Base-by-base conservation (phyloP, 2,888 invertebrate genomes). In the Campaea margaritaria region DNA sequence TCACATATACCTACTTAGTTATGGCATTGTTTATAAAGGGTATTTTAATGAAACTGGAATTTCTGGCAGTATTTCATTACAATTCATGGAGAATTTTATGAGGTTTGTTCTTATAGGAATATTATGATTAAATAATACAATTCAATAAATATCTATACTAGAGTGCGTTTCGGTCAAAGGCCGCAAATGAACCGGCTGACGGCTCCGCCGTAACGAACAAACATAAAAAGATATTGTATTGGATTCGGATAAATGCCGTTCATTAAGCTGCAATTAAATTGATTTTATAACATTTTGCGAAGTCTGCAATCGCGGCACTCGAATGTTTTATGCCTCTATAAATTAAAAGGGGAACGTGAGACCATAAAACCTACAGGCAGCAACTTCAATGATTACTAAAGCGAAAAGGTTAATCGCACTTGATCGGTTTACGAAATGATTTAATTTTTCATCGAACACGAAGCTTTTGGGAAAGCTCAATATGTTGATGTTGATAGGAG, bases 181-280 rank as follows among this genome's bases (percentile, higher is more conserved):
- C 62, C 65, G 62, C 61, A 67, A 64, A 69, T 64, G 55, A 63
- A 68, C 41, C 59, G 57, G 62, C 65, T 69, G 67, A 63, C 58
- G 65, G 59, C n/a, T 39, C 44, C 21, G 53, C 50, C 31, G 34
- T 45, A 49, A 65, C 62, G 61, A 72, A 65, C 58, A 60, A 63
- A 62, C 57, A 65, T 62, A 65, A 70, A 61, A 65, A 73, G 65
- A 74, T 67, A 69, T 67, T 69, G 64, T 64, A 68, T 60, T 62
- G 49, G 57, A 54, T 55, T 63, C 65, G 53, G 44, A 60, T 70
- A 64, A 72, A 74, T 70, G 65, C 59, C 57, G 60, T 72, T 75
- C 67, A 76, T 76, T 73, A 75, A 69, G 64, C 52, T 64, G 48
- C 71, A 73, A 72, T 75, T 73, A 69, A 72, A 72, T 72, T 68